Base-by-base conservation (phyloP, 2,797 vertebrate genomes). In the Sarcoramphus papa region DNA sequence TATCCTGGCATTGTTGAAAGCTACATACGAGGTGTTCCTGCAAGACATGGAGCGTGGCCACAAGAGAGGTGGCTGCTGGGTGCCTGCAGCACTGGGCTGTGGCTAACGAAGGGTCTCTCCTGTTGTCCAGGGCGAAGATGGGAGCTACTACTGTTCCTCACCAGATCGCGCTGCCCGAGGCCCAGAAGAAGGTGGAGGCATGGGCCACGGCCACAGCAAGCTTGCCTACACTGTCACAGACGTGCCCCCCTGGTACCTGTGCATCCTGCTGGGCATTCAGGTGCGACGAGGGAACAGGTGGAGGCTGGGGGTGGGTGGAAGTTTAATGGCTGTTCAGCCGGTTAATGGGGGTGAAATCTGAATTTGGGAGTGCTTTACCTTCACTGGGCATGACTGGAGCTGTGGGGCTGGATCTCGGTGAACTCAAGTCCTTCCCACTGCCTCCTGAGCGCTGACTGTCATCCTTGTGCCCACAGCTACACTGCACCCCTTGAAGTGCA, bases 201-300 rank as follows among this genome's bases (percentile, higher is more conserved):
- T 75, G 88, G 85, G 93, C 24, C 74, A 21, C 19, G 2, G 59
- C 7, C 97, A 96, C 86, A 98, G 96, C 92, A 98, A 98, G 57
- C 97, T 99, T n/a, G 98, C 97, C 11, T 99, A 99, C 23, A 95
- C 97, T 9, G 94, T 99, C 67, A 99, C 98, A 3, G 99, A 99
- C 2, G 96, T 98, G 14, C 99, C 99, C 10, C 99, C 99, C 2
- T 99, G 99, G 99, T 98, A 99, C 94, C 98, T 99, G 84, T 99
- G 99, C 96, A 98, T 99, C 97, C 97, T 99, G 86, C 93, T 99
- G 62, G 99, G 99, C 72, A 98, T 99, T 96, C 99, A 99, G 99
- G 99, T 99, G 97, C 40, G 93, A 95, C 0, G 6, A 68, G 50
- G 31, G 54, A 67, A 47, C 40, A 50, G 23, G 23, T 50, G 48